Evolutionary conservation across 2,113 vertebrate genomes (phyloP).

Genomic region (Rallus limicola): DNA sequence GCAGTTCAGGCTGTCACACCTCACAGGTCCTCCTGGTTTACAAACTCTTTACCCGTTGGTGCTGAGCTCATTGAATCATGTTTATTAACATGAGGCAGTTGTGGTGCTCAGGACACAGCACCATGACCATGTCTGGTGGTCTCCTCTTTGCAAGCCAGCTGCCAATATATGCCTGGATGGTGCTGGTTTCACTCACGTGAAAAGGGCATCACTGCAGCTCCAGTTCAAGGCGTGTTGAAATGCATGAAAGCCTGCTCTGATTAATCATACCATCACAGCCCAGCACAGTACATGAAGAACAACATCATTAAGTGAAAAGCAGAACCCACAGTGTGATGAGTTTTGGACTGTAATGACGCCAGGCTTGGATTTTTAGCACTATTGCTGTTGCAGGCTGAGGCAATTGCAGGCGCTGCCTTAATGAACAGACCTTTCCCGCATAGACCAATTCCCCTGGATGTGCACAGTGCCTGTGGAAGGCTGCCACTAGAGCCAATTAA

Average conservation of each 20-base stretch:
- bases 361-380: not conserved
- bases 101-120: not conserved
- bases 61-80: not conserved
- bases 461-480: not conserved
- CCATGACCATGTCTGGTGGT: fast-evolving
- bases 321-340: not conserved
- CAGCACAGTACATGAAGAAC: not conserved
- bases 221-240: not conserved
- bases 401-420: not conserved
- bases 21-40: not conserved
- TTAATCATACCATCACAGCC: not conserved
- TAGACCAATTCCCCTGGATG: not conserved
- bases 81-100: fast-evolving
- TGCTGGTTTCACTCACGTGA: not conserved
- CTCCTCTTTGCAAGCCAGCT: not conserved
- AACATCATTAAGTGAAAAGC: not conserved
- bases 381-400: not conserved
- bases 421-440: not conserved
- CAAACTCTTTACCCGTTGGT: fast-evolving
- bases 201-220: not conserved
- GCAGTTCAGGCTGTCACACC: not conserved
- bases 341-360: not conserved
- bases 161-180: not conserved
- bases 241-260: not conserved
- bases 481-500: slow-evolving; percentile 24